Evolutionary conservation across 2,888 invertebrate species (phyloP), one percentile per base, ranked within the genome.

Genomic region (Thera obeliscata): DNA sequence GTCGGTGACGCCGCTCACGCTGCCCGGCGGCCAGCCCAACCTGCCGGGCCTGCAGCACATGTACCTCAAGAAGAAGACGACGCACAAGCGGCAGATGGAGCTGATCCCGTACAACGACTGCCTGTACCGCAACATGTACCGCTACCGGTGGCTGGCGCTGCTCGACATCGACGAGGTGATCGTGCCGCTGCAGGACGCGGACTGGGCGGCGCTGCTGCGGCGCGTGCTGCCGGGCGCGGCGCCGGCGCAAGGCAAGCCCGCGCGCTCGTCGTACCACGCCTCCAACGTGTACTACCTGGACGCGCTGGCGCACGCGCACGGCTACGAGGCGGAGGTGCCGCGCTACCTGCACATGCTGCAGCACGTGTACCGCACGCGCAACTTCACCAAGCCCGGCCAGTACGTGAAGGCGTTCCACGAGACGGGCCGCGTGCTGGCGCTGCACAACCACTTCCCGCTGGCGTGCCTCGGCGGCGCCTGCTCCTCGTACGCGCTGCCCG

Each of bases 81-180:
- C 98, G 81, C 97, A 98, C 90, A 99, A 99, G 89, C 94, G 98
- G 11, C 97, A 98, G 87, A 98, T 98, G 91, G 99, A 99, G 90
- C 94, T 99, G 69, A 97, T 99, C 78, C 98, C 98, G 9, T 99
- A 99, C 94, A 99, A 99, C 88, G 99, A 99, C 88, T 99, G 99
- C 83, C 94, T 99, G 64, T 98, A 98, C 92, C 96, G 97, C 85
- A 97, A 98, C 85, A 95, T 98, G 94, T 97, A 98, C 87, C 95
- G 96, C 74, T 98, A 98, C 89, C 96, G 97, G 73, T 98, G 97
- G 90, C 96, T 98, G 64, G 97, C 97, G n/a, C 93, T 99, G 68
- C 94, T 98, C 62, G 99, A 99, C 87, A 97, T 98, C 74, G 99
- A 99, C 90, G 99, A 99, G 90, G 97, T 98, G 65, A 98, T 99